Evolutionary conservation across 2,888 invertebrate genomes (phyloP).

Genomic region (Caenorhabditis sp.): DNA sequence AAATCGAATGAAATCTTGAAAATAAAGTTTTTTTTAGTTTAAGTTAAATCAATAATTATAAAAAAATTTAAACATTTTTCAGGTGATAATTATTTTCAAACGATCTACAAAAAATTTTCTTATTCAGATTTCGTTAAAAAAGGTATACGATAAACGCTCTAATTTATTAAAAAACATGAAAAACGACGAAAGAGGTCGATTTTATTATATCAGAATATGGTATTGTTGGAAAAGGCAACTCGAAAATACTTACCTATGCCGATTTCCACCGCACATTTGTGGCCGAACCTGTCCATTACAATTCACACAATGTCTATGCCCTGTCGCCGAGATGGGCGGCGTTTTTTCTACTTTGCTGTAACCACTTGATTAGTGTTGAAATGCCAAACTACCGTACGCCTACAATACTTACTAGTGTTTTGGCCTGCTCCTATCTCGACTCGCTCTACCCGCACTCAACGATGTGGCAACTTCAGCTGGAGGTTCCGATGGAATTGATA

Average conservation of each 20-base stretch:
- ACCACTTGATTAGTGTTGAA: conserved; percentile 38
- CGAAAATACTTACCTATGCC: conserved; percentile 18
- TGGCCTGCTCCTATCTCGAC: conserved; percentile 27
- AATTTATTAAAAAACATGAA: too few relatives aligned
- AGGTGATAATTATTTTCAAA: too few relatives aligned
- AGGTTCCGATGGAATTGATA: neutral
- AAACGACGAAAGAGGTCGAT: too few relatives aligned
- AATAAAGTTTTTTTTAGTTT: too few relatives aligned
- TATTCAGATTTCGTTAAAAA: too few relatives aligned
- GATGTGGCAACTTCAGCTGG: neutral
- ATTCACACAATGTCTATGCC: conserved; percentile 59
- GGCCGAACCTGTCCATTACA: conserved; percentile 65
- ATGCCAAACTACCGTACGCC: conserved; percentile 5
- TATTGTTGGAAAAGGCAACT: too few relatives aligned
- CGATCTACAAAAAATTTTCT: too few relatives aligned
- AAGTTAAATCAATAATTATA: too few relatives aligned
- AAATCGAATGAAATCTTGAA: too few relatives aligned
- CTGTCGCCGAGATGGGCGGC: conserved; percentile 58
- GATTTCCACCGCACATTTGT: conserved; percentile 63
- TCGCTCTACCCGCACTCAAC: conserved; percentile 1
- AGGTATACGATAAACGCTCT: too few relatives aligned
- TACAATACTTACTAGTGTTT: conserved; percentile 37
- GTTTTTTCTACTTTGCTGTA: conserved; percentile 67
- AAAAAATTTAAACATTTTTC: too few relatives aligned
- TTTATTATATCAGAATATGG: too few relatives aligned